Percentiles rank a stretch among this genome's conserved stretches.
phyloP scores from a whole-genome alignment of 2,797 vertebrate species.

The Euthynnus affinis region DNA sequence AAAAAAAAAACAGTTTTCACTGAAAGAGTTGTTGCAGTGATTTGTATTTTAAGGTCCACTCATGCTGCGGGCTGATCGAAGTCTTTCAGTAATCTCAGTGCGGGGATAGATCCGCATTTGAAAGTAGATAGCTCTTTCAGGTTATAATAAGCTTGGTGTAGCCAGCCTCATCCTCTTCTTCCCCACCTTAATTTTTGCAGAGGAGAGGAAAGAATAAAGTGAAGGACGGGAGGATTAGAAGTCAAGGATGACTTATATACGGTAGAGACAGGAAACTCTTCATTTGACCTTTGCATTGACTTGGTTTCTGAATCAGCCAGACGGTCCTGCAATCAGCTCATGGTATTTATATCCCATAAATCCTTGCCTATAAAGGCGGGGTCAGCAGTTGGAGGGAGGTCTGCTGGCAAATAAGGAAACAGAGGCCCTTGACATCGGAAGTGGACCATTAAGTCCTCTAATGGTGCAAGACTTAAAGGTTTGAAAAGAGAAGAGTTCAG shows the following conservation, averaged over 20 bases:
- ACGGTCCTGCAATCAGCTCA: background rate
- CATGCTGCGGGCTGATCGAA: constrained; percentile 46
- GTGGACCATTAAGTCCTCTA: constrained; percentile 50
- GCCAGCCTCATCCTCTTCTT: constrained; percentile 36
- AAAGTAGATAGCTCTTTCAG: constrained; percentile 60
- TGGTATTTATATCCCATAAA: constrained; percentile 32
- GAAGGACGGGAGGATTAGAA: constrained; percentile 36
- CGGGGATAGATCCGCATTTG: constrained; percentile 60
- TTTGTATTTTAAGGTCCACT: constrained; percentile 63
- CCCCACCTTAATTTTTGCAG: constrained; percentile 26
- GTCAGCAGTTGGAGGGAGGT: constrained; percentile 17
- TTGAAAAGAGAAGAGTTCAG: constrained; percentile 24
- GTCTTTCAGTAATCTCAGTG: constrained; percentile 57
- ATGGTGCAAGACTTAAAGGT: constrained; percentile 46
- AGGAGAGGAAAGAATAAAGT: constrained; percentile 13
- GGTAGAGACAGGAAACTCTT: constrained; percentile 20
- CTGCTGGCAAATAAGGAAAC: constrained; percentile 36
- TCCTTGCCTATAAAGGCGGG: constrained; percentile 26
- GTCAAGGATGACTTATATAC: constrained; percentile 19
- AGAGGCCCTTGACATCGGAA: constrained; percentile 28
- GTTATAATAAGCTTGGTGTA: constrained; percentile 64
- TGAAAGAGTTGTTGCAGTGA: constrained; percentile 47
- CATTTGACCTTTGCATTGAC: constrained; percentile 39
- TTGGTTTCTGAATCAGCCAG: background rate
- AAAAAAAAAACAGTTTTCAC: constrained; percentile 34